Base-by-base conservation (phyloP, 1,140 invertebrate genomes). In the Antheraea pernyi region DNA sequence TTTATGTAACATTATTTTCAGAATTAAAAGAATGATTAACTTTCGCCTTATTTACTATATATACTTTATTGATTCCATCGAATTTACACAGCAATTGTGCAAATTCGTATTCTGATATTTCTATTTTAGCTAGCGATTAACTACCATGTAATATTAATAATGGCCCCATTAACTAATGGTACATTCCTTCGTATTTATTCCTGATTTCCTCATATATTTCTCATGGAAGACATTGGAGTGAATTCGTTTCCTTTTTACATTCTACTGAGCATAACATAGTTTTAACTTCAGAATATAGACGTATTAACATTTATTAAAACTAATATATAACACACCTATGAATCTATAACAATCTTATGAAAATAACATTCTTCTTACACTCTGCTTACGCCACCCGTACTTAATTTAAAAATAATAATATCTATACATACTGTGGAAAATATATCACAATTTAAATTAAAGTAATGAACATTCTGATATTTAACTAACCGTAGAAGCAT, bases 381-480 rank as follows among this genome's bases (percentile, higher is more conserved):
- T 53, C 46, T 53, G 46, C 46, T 53, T 13, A 72, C 80, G 71
- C 77, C 83, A 83, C 80, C 81, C 82, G 84, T 85, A 86, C 84
- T 83, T 83, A 83, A 71, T 70, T 75, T 76, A 76, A 53, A 81
- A 71, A 77, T 80, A 73, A 71, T 80, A 71, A 63, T 72, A 78
- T 73, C 74, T 84, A 70, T 62, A 59, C 82, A 80, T 77, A 85
- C 80, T 83, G 82, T 11, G 46, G 81, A 86, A 82, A 81, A 72
- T 84, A 84, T 89, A 90, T 91, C 86, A 89, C 85, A 89, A 83
- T 85, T 80, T 85, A 79, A 78, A 78, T 81, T 83, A 80, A 77
- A 83, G 73, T 78, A 77, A 77, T 77, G 67, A 78, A 73, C 77
- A 72, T 73, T 71, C 76, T 65, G 69, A 74, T 68, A 37, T 67